phyloP scores from a whole-genome alignment of 2,888 invertebrate genomes.

The Anorthoa munda region DNA sequence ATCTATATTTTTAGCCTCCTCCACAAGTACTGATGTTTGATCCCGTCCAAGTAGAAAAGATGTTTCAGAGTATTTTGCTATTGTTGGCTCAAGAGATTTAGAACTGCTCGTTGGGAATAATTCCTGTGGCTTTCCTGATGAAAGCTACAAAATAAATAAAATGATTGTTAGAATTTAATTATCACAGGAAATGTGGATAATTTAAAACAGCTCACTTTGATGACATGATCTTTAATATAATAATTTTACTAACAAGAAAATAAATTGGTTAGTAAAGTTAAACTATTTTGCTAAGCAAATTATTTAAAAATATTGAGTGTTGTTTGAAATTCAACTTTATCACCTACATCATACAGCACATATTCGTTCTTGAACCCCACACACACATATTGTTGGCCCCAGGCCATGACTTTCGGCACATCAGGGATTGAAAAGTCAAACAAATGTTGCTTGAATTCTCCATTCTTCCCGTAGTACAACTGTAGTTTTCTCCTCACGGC shows the following conservation, averaged over 20 bases:
- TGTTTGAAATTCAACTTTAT: constrained; percentile 11
- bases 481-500: constrained; percentile 96
- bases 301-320: too few species aligned
- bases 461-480: constrained; percentile 97
- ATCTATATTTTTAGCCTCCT: constrained; percentile 89
- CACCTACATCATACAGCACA: constrained; percentile 93
- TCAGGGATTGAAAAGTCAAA: constrained; percentile 95
- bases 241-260: background rate
- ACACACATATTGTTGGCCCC: constrained; percentile 96
- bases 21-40: constrained; percentile 96
- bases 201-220: background rate
- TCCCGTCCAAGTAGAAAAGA: constrained; percentile 96
- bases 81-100: constrained; percentile 95
- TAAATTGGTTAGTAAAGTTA: too few species aligned
- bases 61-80: constrained; percentile 94
- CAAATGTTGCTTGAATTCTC: constrained; percentile 94
- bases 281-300: too few species aligned
- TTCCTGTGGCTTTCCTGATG: constrained; percentile 93
- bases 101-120: constrained; percentile 96
- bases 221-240: background rate
- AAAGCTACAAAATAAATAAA: constrained; percentile 74
- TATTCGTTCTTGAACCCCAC: constrained; percentile 97
- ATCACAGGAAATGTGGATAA: background rate
- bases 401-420: constrained; percentile 94
- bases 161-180: background rate